Conservation (phyloP, 2,113 vertebrate species). For the Oreochromis niloticus region DNA sequence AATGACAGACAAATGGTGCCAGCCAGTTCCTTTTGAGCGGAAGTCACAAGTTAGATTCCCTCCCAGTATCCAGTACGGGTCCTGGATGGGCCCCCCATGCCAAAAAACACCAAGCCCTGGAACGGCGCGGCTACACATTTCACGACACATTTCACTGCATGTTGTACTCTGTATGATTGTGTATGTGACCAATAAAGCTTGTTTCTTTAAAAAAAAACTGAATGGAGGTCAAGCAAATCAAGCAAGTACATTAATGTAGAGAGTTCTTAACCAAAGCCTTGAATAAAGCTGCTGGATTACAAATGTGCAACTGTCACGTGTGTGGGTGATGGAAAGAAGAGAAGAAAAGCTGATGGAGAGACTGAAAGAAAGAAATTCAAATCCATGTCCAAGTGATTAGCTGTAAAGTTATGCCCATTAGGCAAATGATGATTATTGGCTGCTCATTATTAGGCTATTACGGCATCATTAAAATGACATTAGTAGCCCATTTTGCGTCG, state of each 20-base stretch:
- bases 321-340: background rate
- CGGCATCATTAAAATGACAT: slow-evolving; percentile 50
- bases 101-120: background rate
- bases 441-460: slow-evolving; percentile 60
- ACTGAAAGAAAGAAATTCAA: background rate
- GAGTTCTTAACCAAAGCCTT: background rate
- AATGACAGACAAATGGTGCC: background rate
- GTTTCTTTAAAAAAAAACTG: background rate
- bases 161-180: background rate
- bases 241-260: background rate
- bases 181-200: background rate
- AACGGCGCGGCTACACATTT: background rate
- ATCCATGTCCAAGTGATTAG: slow-evolving; percentile 50
- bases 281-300: background rate
- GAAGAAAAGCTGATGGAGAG: background rate
- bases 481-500: slow-evolving; percentile 20
- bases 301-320: background rate
- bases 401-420: slow-evolving; percentile 40
- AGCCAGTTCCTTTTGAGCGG: background rate
- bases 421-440: slow-evolving; percentile 57
- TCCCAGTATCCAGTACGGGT: background rate
- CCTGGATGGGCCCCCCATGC: background rate
- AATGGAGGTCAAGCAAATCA: background rate
- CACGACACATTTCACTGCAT: background rate
- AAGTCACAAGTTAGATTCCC: background rate